These are phyloP conservation scores for Oryzias sinensis DNA, from an alignment of 2,797 vertebrate species.

Conservation along the genomic window DNA sequence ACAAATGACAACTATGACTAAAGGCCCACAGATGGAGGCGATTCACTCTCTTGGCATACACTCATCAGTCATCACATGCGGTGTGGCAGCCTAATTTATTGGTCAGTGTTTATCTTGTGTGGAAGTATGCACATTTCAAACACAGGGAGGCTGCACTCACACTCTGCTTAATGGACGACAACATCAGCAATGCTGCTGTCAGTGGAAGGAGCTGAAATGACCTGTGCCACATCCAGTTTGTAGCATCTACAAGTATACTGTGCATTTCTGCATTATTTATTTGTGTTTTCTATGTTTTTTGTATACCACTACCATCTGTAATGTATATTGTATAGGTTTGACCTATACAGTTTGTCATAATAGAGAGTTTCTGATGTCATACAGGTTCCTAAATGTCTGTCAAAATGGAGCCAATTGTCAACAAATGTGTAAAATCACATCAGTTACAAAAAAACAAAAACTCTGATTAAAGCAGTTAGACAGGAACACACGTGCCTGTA, in stretches of 20 bases:
- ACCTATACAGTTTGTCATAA: too few relatives aligned
- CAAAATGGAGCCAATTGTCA: too few relatives aligned
- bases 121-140: conserved; percentile 30
- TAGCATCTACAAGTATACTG: background rate
- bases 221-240: conserved; percentile 20
- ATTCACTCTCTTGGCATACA: conserved; percentile 43
- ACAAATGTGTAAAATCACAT: too few relatives aligned
- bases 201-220: conserved; percentile 41
- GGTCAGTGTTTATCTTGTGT: conserved; percentile 32
- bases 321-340: too few relatives aligned
- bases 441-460: too few relatives aligned
- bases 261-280: conserved; percentile 38
- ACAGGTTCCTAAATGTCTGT: too few relatives aligned
- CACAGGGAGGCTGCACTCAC: conserved; percentile 30
- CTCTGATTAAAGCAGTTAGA: too few relatives aligned
- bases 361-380: too few relatives aligned
- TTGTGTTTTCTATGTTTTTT: conserved; percentile 11
- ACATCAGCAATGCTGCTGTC: conserved; percentile 18
- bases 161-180: conserved; percentile 31
- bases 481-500: too few relatives aligned
- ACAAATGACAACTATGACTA: conserved; percentile 50
- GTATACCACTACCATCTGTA: conserved; percentile 29
- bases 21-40: conserved; percentile 45
- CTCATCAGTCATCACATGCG: conserved; percentile 47
- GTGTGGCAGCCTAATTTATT: conserved; percentile 44